Conservation (phyloP, 2,888 invertebrate species). For the Himalopsyche anomala region DNA sequence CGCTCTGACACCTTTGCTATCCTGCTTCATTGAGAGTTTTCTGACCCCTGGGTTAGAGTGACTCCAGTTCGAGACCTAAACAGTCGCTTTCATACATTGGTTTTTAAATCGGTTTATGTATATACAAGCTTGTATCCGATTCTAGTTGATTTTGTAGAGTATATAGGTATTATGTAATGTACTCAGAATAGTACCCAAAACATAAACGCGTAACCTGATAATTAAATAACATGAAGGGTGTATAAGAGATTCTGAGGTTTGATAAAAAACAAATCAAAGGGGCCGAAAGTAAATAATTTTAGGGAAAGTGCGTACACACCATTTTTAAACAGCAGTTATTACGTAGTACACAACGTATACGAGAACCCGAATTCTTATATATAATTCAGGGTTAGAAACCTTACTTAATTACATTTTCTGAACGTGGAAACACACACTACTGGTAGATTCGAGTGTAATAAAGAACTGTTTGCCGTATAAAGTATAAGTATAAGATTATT, state of each 20-base stretch:
- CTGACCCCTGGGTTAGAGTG: no score
- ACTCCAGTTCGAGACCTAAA: no score
- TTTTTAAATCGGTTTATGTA: background rate
- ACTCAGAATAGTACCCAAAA: background rate
- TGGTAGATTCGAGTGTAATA: background rate
- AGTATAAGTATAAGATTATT: no score
- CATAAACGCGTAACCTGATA: background rate
- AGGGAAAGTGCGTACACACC: background rate
- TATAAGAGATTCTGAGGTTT: background rate
- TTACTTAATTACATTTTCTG: background rate
- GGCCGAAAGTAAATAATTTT: background rate
- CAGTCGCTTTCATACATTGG: background rate
- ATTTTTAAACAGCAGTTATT: no score
- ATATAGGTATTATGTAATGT: background rate
- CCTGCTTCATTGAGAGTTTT: background rate
- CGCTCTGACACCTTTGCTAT: no score
- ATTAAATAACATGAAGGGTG: conserved; percentile 16
- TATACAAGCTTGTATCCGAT: background rate
- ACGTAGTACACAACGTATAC: no score
- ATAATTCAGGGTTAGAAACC: conserved; percentile 10
- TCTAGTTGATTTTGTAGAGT: background rate
- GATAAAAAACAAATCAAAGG: conserved; percentile 15
- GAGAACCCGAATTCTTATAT: background rate
- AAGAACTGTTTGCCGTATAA: no score
- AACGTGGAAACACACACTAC: background rate